Percentiles rank a stretch among this genome's conserved stretches.
Evolutionary conservation across 2,797 vertebrate species (phyloP).

Genomic region (Todus mexicanus): DNA sequence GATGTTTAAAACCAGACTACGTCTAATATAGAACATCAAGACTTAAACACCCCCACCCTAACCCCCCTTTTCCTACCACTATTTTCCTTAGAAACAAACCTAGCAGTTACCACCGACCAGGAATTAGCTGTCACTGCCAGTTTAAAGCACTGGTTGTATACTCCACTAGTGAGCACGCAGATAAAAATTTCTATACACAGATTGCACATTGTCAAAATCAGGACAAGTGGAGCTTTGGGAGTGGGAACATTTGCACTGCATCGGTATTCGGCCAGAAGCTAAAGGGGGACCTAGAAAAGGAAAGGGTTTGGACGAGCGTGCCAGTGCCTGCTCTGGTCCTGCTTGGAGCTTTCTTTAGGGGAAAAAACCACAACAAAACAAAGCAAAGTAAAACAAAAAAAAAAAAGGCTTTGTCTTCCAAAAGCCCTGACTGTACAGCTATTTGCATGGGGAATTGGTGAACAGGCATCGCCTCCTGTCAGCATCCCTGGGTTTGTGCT

Average conservation of each 20-base stretch:
- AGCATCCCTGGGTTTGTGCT: neutral
- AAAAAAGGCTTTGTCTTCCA: neutral
- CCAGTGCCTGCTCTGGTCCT: neutral
- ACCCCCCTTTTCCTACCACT: neutral
- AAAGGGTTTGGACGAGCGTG: neutral
- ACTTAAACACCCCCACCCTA: neutral
- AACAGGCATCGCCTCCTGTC: neutral
- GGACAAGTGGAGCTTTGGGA: neutral
- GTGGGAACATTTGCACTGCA: neutral
- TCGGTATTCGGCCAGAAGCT: neutral
- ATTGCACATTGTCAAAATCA: neutral
- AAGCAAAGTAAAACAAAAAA: neutral
- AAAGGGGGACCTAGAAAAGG: neutral
- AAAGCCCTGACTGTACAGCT: neutral
- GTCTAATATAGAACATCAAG: constrained; percentile 26
- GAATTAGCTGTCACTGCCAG: neutral
- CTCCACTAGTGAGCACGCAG: neutral
- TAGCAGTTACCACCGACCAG: neutral
- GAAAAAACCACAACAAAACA: neutral
- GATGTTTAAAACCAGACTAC: constrained; percentile 48
- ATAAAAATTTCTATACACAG: neutral
- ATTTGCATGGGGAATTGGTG: neutral
- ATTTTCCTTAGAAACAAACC: constrained; percentile 14
- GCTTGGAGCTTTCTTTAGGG: neutral
- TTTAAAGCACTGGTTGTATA: neutral